These are phyloP conservation scores for Gymnoscelis rufifasciata DNA, from an alignment of 2,888 invertebrate species.

Conservation along the genomic window DNA sequence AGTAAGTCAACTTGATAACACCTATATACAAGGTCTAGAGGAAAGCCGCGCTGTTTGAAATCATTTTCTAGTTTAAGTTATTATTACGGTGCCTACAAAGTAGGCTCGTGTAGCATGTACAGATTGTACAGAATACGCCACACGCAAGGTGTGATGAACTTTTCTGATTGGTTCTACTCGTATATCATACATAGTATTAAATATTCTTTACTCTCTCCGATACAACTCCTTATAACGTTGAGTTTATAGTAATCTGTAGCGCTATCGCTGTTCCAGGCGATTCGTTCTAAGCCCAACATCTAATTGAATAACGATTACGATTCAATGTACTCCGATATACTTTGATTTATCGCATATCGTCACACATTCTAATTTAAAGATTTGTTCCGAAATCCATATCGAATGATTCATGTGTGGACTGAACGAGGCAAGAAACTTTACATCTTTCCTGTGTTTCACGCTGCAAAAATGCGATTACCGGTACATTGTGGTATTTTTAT, in stretches of 20 bases:
- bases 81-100: slow-evolving; percentile 9
- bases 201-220: slow-evolving; percentile 24
- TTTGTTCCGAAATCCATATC: slow-evolving; percentile 8
- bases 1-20: not conserved
- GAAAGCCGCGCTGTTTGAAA: not conserved
- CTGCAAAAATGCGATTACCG: slow-evolving; percentile 12
- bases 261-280: slow-evolving; percentile 49
- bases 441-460: slow-evolving; percentile 16
- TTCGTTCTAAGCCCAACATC: slow-evolving; percentile 61
- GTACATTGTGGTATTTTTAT: slow-evolving; percentile 4
- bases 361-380: slow-evolving; percentile 18
- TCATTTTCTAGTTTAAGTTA: slow-evolving; percentile 1
- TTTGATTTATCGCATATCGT: slow-evolving; percentile 38
- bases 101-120: not conserved
- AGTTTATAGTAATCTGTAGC: slow-evolving; percentile 26
- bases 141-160: slow-evolving; percentile 29
- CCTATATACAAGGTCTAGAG: not conserved
- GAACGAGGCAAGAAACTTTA: slow-evolving; percentile 4
- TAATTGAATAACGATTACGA: slow-evolving; percentile 54
- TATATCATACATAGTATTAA: slow-evolving; percentile 16
- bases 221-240: slow-evolving; percentile 10
- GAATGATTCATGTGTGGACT: not conserved
- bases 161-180: slow-evolving; percentile 27
- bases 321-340: slow-evolving; percentile 43
- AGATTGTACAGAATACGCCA: too few relatives aligned